A percentile compares a stretch with the other conserved stretches of the same genome.
Conservation (phyloP, 2,888 invertebrate genomes). For the Phalangium opilio region DNA sequence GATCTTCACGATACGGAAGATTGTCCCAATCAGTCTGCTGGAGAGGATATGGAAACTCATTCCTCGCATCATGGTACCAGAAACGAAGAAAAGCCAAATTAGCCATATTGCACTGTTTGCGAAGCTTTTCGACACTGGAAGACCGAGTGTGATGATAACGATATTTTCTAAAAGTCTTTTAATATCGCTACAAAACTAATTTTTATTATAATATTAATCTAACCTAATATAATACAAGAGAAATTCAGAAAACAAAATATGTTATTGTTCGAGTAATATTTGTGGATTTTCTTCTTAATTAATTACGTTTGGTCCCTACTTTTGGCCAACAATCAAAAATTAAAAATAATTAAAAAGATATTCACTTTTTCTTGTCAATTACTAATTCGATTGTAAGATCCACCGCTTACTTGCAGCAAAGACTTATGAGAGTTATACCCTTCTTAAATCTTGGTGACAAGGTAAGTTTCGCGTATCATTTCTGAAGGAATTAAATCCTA, state of each 20-base stretch:
- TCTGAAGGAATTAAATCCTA: background rate
- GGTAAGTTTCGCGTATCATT: conserved; percentile 5
- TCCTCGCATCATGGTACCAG: conserved; percentile 33
- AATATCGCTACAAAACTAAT: background rate
- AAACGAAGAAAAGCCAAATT: conserved; percentile 40
- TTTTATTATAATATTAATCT: background rate
- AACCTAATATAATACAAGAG: background rate
- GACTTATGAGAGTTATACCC: conserved; percentile 76
- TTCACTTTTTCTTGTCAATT: conserved; percentile 33
- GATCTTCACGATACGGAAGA: conserved; percentile 96
- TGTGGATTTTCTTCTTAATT: too few species aligned
- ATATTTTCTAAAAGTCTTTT: conserved; percentile 46
- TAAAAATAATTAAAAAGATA: too few species aligned
- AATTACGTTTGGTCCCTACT: too few species aligned
- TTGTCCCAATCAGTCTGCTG: conserved; percentile 71
- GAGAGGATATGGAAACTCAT: conserved; percentile 15
- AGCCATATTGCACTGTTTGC: conserved; percentile 85
- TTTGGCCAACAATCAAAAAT: too few species aligned
- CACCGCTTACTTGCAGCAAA: conserved; percentile 9
- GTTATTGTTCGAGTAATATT: too few species aligned
- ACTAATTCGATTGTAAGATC: conserved; percentile 10
- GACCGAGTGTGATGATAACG: conserved; percentile 68
- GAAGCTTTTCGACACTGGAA: conserved; percentile 86
- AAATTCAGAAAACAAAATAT: too few species aligned
- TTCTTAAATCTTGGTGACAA: conserved; percentile 85